phyloP scores from a whole-genome alignment of 2,888 invertebrate species.

The Uloborus plumipes region DNA sequence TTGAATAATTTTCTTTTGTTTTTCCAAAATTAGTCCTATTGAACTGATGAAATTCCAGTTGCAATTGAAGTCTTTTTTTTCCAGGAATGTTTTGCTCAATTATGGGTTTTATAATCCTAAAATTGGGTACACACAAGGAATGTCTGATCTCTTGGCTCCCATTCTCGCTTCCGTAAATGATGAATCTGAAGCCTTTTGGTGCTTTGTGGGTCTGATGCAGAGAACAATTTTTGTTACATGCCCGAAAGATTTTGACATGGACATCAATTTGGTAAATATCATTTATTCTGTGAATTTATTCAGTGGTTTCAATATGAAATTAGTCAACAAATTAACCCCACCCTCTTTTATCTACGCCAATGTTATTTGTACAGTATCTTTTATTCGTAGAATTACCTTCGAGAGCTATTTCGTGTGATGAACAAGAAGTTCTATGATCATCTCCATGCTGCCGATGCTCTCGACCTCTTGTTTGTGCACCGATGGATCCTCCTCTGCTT shows the following conservation, averaged over 20 bases:
- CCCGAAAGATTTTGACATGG: constrained; percentile 95
- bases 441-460: constrained; percentile 85
- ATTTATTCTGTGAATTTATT: not conserved
- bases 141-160: constrained; percentile 97
- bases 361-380: constrained; percentile 33
- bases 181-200: constrained; percentile 98
- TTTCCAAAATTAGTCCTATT: too few species aligned
- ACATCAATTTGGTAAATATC: constrained; percentile 82
- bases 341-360: too few species aligned
- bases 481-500: constrained; percentile 96
- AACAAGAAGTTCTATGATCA: constrained; percentile 92
- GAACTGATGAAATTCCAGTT: too few species aligned
- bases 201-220: constrained; percentile 96
- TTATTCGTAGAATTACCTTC: constrained; percentile 78
- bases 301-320: not conserved
- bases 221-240: constrained; percentile 92
- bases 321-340: not conserved
- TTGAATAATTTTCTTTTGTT: too few species aligned
- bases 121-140: constrained; percentile 86
- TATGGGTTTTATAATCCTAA: constrained; percentile 88
- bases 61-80: constrained; percentile 53
- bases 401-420: constrained; percentile 90
- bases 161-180: constrained; percentile 88
- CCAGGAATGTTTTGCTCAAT: constrained; percentile 87
- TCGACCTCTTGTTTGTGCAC: constrained; percentile 92